These are phyloP conservation scores for Asbolus verrucosus DNA, from an alignment of 1,140 invertebrate genomes.

Conservation along the genomic window DNA sequence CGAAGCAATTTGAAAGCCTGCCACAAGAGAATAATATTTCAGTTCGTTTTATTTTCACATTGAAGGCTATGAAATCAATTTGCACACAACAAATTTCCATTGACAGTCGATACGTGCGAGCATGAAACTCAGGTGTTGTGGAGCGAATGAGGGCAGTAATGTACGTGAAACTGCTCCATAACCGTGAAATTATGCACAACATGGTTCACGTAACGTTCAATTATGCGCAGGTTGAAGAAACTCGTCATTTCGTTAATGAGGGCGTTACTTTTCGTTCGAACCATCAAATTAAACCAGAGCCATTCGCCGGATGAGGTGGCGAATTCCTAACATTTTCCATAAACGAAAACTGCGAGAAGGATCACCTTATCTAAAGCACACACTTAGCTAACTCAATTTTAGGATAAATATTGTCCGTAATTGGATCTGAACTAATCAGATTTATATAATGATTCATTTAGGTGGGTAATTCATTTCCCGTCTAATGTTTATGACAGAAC, in stretches of 20 bases:
- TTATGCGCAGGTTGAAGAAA: too few relatives aligned
- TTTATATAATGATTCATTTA: conserved; percentile 40
- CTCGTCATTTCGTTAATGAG: neutral
- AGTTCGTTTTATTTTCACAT: conserved; percentile 10
- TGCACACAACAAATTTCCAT: conserved; percentile 14
- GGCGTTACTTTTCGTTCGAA: neutral
- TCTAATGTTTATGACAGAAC: conserved; percentile 22
- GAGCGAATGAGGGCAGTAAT: too few relatives aligned
- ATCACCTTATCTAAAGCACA: conserved; percentile 37
- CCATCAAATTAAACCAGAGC: neutral
- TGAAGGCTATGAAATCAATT: conserved; percentile 30
- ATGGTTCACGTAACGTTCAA: too few relatives aligned
- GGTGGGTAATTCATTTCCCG: conserved; percentile 29
- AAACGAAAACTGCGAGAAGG: conserved; percentile 26
- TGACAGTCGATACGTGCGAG: conserved; percentile 2
- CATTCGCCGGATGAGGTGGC: neutral
- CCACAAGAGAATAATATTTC: conserved; percentile 10
- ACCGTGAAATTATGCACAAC: too few relatives aligned
- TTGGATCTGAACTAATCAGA: conserved; percentile 37
- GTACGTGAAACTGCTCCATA: too few relatives aligned
- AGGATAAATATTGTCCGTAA: conserved; percentile 35
- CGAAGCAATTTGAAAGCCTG: neutral
- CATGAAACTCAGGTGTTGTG: neutral
- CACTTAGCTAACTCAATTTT: conserved; percentile 39
- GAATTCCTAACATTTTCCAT: conserved; percentile 8